phyloP scores from a whole-genome alignment of 2,797 vertebrate genomes.

The Helostoma temminkii region DNA sequence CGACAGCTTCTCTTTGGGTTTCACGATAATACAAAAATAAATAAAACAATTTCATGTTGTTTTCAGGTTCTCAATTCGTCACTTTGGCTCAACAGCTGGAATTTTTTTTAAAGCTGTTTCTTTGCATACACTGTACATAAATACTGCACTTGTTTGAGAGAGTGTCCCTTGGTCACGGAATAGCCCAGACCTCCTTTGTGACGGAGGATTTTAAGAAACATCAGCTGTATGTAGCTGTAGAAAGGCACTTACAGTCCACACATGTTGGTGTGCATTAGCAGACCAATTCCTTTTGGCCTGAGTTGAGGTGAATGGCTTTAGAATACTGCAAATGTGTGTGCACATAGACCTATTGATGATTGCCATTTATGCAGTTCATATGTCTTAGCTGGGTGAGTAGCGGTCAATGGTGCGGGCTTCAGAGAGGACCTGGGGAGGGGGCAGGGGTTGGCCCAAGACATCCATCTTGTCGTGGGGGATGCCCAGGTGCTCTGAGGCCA shows the following conservation, averaged over 20 bases:
- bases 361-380: conserved; percentile 43
- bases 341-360: conserved; percentile 69
- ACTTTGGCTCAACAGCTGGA: conserved; percentile 85
- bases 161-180: conserved; percentile 80
- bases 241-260: conserved; percentile 84
- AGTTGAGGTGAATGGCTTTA: conserved; percentile 84
- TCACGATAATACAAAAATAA: conserved; percentile 82
- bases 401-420: conserved; percentile 93
- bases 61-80: conserved; percentile 82
- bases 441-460: conserved; percentile 88
- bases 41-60: conserved; percentile 82
- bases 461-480: conserved; percentile 95
- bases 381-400: conserved; percentile 93
- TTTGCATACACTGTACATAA: conserved; percentile 80
- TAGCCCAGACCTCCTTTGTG: conserved; percentile 77
- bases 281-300: conserved; percentile 73
- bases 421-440: conserved; percentile 85
- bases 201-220: conserved; percentile 73
- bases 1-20: conserved; percentile 82
- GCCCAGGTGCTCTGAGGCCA: conserved; percentile 93
- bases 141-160: conserved; percentile 78
- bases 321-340: conserved; percentile 81
- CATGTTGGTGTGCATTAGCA: conserved; percentile 73
- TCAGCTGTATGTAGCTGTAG: conserved; percentile 82
- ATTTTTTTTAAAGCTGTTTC: conserved; percentile 47